Conservation (phyloP, 2,888 invertebrate species). For the Noctua fimbriata region DNA sequence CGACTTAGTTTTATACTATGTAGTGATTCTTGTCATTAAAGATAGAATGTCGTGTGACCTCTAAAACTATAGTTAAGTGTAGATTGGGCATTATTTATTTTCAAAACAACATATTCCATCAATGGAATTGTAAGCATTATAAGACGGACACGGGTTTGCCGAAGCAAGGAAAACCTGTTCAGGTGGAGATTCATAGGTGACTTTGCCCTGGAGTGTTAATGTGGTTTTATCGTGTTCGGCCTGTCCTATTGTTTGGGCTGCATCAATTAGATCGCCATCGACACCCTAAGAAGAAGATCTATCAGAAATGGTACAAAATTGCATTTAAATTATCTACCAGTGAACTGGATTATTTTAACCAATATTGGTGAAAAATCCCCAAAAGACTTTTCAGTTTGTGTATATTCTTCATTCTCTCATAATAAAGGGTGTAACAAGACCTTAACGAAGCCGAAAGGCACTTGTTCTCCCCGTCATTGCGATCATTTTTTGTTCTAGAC, state of each 20-base stretch:
- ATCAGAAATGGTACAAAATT: neutral
- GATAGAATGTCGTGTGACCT: constrained; percentile 8
- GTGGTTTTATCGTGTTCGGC: neutral
- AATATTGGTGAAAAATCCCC: neutral
- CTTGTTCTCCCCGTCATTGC: no score
- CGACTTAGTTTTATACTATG: no score
- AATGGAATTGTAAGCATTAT: neutral
- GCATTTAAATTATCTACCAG: neutral
- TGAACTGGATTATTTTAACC: neutral
- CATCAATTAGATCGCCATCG: neutral
- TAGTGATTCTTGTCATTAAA: constrained; percentile 23
- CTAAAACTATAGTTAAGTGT: constrained; percentile 1
- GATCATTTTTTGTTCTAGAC: no score
- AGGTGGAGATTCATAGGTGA: neutral
- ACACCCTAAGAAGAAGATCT: neutral
- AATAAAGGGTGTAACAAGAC: no score
- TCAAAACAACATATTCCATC: neutral
- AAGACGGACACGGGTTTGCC: no score
- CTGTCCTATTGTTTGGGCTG: neutral
- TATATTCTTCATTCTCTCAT: neutral
- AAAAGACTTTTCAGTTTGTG: neutral
- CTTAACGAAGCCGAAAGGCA: no score
- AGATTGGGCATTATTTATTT: neutral
- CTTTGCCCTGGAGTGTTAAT: neutral
- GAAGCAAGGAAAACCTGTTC: neutral